Evolutionary conservation across 2,113 vertebrate genomes (phyloP), one percentile per base, ranked within the genome.

Genomic region (Tupaia tana): DNA sequence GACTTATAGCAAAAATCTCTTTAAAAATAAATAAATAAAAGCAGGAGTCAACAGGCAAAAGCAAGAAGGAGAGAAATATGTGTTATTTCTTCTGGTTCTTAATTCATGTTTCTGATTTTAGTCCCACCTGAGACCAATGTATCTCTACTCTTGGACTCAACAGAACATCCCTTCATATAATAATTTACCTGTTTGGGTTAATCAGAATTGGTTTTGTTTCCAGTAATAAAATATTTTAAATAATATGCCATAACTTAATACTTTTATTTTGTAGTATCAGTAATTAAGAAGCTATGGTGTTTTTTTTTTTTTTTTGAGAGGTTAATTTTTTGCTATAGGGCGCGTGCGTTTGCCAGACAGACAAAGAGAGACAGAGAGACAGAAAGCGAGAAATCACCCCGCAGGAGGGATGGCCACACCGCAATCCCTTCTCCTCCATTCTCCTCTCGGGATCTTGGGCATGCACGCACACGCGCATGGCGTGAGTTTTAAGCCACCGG

Each of bases 141-240:
- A 74, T 43, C 22, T 27, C 1, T 77, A 19, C 52, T 64, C 56
- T 93, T 92, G 9, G 6, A 25, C 89, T 95, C 59, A 78, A 10
- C 93, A 70, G 86, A 93, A 74, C n/a, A 69, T 24, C 31, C 9
- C 43, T 3, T 79, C n/a, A 78, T 77, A 54, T 19, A 64, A 15
- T 79, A 70, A 82, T 78, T 56, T 63, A 29, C 10, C 64, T 83
- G 8, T 63, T 83, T 90, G 52, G 34, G 15, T 86, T 95, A 64
- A 79, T 79, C 34, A 75, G 79, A 89, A 64, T 69, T 83, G 54
- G 54, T 87, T 96, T 54, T 58, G 0, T 86, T 90, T 70, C 31
- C 12, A 74, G n/a, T 67, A 83, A 70, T 87, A 31, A 90, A 74
- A 56, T 74, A 64, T 54, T 94, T 94, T 86, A 92, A 54, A 64